Percentiles rank a stretch among this genome's conserved stretches.
Conservation (phyloP, 1,140 invertebrate genomes). For the Pseudomyrmex concolor region DNA sequence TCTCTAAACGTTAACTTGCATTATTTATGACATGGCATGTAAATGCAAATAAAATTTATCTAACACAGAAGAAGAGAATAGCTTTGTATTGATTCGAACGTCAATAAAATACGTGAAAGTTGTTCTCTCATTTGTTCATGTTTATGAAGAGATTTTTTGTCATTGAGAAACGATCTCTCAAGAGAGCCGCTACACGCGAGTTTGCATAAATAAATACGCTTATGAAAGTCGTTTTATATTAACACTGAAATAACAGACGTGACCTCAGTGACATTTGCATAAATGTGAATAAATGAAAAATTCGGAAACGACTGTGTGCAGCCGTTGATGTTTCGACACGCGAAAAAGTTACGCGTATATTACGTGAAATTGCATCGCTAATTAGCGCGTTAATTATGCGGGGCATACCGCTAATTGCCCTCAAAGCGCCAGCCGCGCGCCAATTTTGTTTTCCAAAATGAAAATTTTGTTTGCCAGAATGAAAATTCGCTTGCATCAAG, state of each 20-base stretch:
- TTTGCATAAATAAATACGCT: constrained; percentile 1
- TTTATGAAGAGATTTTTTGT: constrained; percentile 10
- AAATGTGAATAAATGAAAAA: constrained; percentile 54
- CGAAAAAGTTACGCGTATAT: constrained; percentile 37
- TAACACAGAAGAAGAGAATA: constrained; percentile 4
- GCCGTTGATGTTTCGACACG: constrained; percentile 25
- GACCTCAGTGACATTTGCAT: constrained; percentile 35
- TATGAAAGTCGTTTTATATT: constrained; percentile 12
- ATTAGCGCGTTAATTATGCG: constrained; percentile 58
- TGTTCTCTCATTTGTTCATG: constrained; percentile 6
- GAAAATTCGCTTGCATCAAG: constrained; percentile 55
- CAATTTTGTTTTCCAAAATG: constrained; percentile 57
- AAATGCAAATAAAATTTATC: constrained; percentile 17
- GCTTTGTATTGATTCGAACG: constrained; percentile 1
- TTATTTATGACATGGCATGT: constrained; percentile 2
- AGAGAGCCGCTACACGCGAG: background rate
- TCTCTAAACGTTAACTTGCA: constrained; percentile 18
- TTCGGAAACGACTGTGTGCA: background rate
- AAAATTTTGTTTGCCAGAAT: constrained; percentile 58
- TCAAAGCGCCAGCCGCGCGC: constrained; percentile 38
- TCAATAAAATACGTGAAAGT: background rate
- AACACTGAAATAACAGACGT: constrained; percentile 16
- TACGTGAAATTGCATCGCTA: constrained; percentile 34
- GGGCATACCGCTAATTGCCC: constrained; percentile 55
- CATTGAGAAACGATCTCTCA: constrained; percentile 8